phyloP scores from a whole-genome alignment of 2,797 vertebrate genomes.

The Atherinosoma microstoma region DNA sequence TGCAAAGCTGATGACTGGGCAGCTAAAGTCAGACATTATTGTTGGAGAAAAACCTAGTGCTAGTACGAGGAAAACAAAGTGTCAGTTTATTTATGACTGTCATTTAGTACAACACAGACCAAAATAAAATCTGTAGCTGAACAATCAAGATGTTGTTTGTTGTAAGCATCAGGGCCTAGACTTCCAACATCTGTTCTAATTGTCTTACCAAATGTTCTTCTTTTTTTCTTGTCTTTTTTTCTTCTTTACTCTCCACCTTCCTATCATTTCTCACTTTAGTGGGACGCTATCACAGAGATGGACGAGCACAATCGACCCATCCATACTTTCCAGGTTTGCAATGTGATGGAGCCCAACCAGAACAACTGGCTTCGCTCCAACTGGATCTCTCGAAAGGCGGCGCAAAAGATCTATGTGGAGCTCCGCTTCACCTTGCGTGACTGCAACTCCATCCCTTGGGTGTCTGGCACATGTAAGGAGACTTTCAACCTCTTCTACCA shows the following conservation, averaged over 20 bases:
- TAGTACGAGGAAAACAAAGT: constrained; percentile 21
- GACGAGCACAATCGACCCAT: constrained; percentile 95
- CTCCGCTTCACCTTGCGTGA: constrained; percentile 95
- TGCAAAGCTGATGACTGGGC: constrained; percentile 58
- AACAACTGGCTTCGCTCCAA: constrained; percentile 98
- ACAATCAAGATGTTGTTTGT: background rate
- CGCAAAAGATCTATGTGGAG: constrained; percentile 95
- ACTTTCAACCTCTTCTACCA: constrained; percentile 96
- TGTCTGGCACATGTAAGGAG: constrained; percentile 95
- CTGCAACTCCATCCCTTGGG: constrained; percentile 97
- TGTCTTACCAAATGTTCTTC: background rate
- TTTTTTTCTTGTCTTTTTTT: constrained; percentile 4
- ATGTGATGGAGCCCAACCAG: constrained; percentile 96
- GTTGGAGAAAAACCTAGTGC: constrained; percentile 24
- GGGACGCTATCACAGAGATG: constrained; percentile 97
- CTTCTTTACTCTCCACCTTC: background rate
- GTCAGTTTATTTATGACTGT: constrained; percentile 5
- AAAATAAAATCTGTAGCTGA: constrained; percentile 6
- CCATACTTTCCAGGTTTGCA: constrained; percentile 96
- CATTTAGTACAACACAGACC: background rate
- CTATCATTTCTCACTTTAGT: constrained; percentile 79
- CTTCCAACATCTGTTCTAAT: background rate
- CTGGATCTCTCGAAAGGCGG: constrained; percentile 94
- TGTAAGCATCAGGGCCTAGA: background rate
- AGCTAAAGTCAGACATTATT: constrained; percentile 45